Base-by-base conservation (phyloP, 2,888 invertebrate genomes). In the Cinara cedri region DNA sequence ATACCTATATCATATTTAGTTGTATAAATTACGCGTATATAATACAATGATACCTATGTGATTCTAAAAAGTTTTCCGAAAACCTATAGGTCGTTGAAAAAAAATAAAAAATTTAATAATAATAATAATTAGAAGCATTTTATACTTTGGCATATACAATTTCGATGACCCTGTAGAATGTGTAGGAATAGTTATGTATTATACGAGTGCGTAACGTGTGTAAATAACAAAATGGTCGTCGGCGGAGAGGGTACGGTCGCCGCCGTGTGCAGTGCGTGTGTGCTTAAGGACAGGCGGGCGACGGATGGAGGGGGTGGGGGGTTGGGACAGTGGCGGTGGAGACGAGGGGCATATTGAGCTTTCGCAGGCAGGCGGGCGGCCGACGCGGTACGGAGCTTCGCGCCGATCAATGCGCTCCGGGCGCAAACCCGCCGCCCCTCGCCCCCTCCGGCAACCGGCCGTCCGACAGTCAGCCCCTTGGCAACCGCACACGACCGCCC, bases 321-420 rank as follows among this genome's bases (percentile, higher is more conserved):
- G 26, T n/a, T n/a, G n/a, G n/a, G n/a, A n/a, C n/a, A n/a, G n/a
- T n/a, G 46, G 24, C 49, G 14, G 49, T 16, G 51, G 16, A 19
- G 51, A n/a, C n/a, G 26, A 19, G 68, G 26, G 42, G 21, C 60
- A 60, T 68, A 68, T 68, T 57, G 76, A 76, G 57, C 76, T 76
- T 76, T 78, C 16, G 70, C 78, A 21, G 34, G 63, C 21, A 34
- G 46, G 57, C 44, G 57, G 46, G 24, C 21, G 66, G 66, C 46
- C 6, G 42, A 21, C 26, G 65, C 55, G 55, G 46, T 46, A 16
- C 55, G 34, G 46, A 57, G 34, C 57, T 78, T 78, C 68, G 70
- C 68, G 49, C 70, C 68, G 78, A 78, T 78, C 78, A 70, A 78
- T 78, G 78, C 60, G 78, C 78, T 78, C 51, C 78, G 42, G 78